These are phyloP conservation scores for Drosophila percnosoma DNA, from an alignment of 2,888 invertebrate species.

Conservation along the genomic window DNA sequence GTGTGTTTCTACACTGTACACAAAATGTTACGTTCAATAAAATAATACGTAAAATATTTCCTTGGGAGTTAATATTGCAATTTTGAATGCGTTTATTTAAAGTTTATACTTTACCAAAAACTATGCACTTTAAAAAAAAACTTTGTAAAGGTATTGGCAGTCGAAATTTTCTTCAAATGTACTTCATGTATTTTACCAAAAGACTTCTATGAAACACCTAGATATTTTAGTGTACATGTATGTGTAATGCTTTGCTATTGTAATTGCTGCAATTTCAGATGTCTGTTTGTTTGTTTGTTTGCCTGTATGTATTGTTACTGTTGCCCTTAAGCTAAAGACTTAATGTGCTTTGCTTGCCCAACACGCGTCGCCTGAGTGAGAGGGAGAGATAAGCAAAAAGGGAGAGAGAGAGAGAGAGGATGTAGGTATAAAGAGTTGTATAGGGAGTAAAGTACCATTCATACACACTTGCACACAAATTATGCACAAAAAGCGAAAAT, in stretches of 20 bases:
- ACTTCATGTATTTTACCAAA: background rate
- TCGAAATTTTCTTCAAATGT: background rate
- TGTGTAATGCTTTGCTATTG: constrained; percentile 49
- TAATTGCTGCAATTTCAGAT: constrained; percentile 77
- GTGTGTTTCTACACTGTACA: constrained; percentile 21
- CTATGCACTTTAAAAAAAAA: background rate
- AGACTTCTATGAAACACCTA: background rate
- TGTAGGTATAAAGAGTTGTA: background rate
- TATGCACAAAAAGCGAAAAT: constrained; percentile 60
- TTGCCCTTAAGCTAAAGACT: constrained; percentile 74
- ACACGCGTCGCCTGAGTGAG: constrained; percentile 15
- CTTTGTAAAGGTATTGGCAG: background rate
- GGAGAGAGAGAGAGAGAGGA: background rate
- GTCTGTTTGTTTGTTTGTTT: constrained; percentile 58
- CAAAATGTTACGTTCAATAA: background rate
- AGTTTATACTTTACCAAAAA: background rate
- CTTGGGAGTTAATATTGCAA: background rate
- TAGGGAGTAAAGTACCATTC: constrained; percentile 9
- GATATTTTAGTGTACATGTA: constrained; percentile 1
- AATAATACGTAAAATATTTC: background rate
- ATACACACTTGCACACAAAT: constrained; percentile 36
- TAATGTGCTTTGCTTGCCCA: constrained; percentile 70
- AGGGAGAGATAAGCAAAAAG: background rate
- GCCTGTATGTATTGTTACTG: constrained; percentile 36
- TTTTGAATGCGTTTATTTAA: background rate